A percentile compares a stretch with the other conserved stretches of the same genome.
These are phyloP conservation scores for Oscheius sp. DNA, from an alignment of 2,888 invertebrate species.

Conservation along the genomic window DNA sequence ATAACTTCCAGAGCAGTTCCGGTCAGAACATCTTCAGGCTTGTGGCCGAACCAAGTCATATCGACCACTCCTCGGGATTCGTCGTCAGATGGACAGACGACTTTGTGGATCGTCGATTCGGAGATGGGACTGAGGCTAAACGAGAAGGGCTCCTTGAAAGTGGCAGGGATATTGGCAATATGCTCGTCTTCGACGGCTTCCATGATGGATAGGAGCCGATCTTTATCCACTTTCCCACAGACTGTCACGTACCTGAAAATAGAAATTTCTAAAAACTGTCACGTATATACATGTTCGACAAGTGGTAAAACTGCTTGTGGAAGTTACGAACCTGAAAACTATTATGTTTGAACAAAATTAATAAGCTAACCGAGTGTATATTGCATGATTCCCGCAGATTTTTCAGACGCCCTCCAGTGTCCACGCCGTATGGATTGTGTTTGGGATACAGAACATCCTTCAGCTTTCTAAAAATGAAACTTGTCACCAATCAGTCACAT, in stretches of 20 bases:
- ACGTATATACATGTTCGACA: slow-evolving; percentile 83
- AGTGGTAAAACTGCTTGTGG: slow-evolving; percentile 87
- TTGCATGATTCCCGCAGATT: slow-evolving; percentile 86
- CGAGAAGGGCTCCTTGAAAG: slow-evolving; percentile 65
- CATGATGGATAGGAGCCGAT: slow-evolving; percentile 83
- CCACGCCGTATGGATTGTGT: slow-evolving; percentile 85
- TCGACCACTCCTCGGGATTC: slow-evolving; percentile 64
- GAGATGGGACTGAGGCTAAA: slow-evolving; percentile 40
- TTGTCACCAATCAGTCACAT: not conserved
- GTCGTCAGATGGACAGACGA: slow-evolving; percentile 68
- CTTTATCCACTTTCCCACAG: slow-evolving; percentile 81
- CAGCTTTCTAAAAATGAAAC: slow-evolving; percentile 41
- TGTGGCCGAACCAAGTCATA: slow-evolving; percentile 71
- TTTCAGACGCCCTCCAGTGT: slow-evolving; percentile 87
- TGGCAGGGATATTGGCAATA: slow-evolving; percentile 73
- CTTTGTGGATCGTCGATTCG: slow-evolving; percentile 46
- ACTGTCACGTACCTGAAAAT: slow-evolving; percentile 79
- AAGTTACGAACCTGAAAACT: slow-evolving; percentile 79
- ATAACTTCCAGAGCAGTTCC: slow-evolving; percentile 57
- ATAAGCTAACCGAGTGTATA: slow-evolving; percentile 80
- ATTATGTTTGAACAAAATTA: not conserved
- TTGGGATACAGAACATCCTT: slow-evolving; percentile 80
- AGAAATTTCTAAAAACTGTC: too few species aligned
- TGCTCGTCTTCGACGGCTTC: slow-evolving; percentile 82
- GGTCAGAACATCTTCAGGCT: slow-evolving; percentile 43